A percentile compares a stretch with the other conserved stretches of the same genome.
phyloP scores from a whole-genome alignment of 2,888 invertebrate species.

The Netelia virgata region DNA sequence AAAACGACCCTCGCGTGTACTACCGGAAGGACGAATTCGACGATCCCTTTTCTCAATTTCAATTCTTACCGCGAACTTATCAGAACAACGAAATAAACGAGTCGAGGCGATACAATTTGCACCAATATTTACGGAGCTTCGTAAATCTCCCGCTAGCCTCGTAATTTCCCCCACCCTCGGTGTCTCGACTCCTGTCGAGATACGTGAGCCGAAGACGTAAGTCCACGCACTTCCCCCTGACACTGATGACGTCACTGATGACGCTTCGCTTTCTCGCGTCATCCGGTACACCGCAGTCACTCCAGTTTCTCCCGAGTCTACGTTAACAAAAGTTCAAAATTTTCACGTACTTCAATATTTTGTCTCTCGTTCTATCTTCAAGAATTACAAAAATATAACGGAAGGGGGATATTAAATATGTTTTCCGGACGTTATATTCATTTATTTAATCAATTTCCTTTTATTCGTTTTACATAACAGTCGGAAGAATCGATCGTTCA shows the following conservation, averaged over 20 bases:
- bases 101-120: not conserved
- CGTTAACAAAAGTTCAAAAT: not conserved
- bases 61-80: constrained; percentile 5
- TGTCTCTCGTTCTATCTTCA: not conserved
- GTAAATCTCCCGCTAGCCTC: not conserved
- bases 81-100: not conserved
- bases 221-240: constrained; percentile 32
- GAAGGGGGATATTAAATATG: too few species aligned
- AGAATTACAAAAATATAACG: not conserved
- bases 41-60: not conserved
- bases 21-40: not conserved
- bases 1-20: not conserved
- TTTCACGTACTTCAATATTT: not conserved
- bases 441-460: constrained; percentile 26
- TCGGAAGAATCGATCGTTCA: constrained; percentile 56
- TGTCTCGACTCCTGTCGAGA: not conserved
- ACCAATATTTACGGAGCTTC: not conserved
- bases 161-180: not conserved
- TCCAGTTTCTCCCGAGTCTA: not conserved
- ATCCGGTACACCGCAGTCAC: not conserved
- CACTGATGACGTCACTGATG: not conserved
- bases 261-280: not conserved
- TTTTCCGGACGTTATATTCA: not conserved
- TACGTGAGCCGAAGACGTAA: constrained; percentile 44
- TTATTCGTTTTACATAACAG: constrained; percentile 64